Conservation (phyloP, 2,888 invertebrate genomes). For the Branchellion lobata region DNA sequence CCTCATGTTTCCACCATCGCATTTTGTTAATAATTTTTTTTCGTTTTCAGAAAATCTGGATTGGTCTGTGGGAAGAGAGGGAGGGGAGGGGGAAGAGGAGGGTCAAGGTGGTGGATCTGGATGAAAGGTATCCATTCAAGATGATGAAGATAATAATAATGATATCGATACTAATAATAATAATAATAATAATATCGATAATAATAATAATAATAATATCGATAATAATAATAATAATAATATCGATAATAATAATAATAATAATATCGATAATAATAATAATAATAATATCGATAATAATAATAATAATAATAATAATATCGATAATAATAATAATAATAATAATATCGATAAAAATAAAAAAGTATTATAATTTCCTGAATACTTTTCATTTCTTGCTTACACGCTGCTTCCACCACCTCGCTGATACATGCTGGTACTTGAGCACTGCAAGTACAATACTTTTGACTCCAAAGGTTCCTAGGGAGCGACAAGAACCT, state of each 20-base stretch:
- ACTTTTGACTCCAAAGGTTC: not conserved
- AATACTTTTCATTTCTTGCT: no score
- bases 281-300: conserved; percentile 1
- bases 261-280: not conserved
- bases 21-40: no score
- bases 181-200: not conserved
- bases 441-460: no score
- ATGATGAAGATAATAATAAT: not conserved
- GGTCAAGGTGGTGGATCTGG: not conserved
- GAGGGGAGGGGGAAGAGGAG: not conserved
- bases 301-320: conserved; percentile 1
- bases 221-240: not conserved
- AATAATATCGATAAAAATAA: not conserved
- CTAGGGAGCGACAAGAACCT: no score
- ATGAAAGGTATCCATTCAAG: not conserved
- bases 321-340: not conserved
- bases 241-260: not conserved
- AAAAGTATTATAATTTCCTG: no score
- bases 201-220: not conserved
- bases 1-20: no score
- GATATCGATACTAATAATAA: not conserved
- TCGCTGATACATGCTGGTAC: no score
- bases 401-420: no score
- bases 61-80: not conserved
- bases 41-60: no score